Evolutionary conservation across 2,113 vertebrate genomes (phyloP), one percentile per base, ranked within the genome.

Genomic region (Channa maculata): DNA sequence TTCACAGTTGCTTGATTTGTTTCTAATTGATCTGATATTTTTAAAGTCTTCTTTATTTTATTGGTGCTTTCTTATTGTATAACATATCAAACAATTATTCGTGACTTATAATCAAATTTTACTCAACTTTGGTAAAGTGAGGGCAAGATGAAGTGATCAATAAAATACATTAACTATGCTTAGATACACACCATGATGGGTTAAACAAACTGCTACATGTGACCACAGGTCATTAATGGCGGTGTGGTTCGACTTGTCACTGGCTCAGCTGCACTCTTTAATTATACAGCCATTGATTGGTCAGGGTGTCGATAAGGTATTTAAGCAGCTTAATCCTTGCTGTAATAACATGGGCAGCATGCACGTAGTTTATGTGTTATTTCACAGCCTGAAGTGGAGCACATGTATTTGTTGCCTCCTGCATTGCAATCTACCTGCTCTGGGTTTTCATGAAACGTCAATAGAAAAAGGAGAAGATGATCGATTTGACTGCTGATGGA

Each of bases 241-340:
- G 13, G 14, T 43, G 71, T 34, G 57, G 49, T 53, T 70, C 2
- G 70, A 61, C 68, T 73, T 67, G 80, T 87, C 85, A 86, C 81
- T 79, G 55, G 70, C 89, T 86, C 86, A 84, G 77, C 71, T 65
- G 45, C 79, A 69, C 78, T 76, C 80, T 84, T 85, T 86, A 90
- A 90, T 92, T 86, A 86, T 75, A 69, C 72, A 44, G n/a, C 39
- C 57, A 89, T 92, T 69, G 88, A 92, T 90, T 79, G 73, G 71
- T 8, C 33, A 0, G 44, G 44, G 55, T 48, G 82, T 88, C 88
- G 76, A 91, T 89, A 87, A 86, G 45, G 76, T 77, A 75, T 86
- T 90, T 84, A 81, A 88, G 83, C 76, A 38, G 61, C 82, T 83
- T 88, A 86, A 87, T 87, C 86, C 86, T 64, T 0, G 59, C 66